Evolutionary conservation across 2,113 vertebrate species (phyloP).

Genomic region (Fregata magnificens): DNA sequence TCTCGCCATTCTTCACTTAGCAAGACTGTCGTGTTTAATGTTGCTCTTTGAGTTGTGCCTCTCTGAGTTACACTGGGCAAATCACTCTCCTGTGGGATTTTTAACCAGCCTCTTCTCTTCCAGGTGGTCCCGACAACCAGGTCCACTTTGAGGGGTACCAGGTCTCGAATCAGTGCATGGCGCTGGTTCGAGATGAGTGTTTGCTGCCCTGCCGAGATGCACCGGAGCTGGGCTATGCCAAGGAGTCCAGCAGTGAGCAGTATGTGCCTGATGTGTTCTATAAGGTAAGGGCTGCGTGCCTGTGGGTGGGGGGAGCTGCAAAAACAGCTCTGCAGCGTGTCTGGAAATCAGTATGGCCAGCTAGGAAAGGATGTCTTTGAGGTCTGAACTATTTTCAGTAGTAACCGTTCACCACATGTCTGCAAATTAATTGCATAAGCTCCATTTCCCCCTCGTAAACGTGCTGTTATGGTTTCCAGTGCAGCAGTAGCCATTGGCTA

Average conservation of each 20-base stretch:
- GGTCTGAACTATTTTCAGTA: neutral
- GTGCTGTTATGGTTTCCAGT: neutral
- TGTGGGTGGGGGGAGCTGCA: neutral
- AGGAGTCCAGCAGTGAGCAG: conserved; percentile 97
- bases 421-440: neutral
- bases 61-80: neutral
- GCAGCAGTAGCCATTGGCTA: neutral
- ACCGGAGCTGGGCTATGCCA: conserved; percentile 92
- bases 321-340: neutral
- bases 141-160: conserved; percentile 99
- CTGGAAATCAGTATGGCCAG: neutral
- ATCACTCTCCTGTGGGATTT: neutral
- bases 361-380: neutral
- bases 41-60: fast-evolving
- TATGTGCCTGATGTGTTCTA: conserved; percentile 98
- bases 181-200: conserved; percentile 93
- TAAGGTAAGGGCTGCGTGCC: conserved; percentile 78
- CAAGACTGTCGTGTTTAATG: fast-evolving
- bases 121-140: conserved; percentile 98
- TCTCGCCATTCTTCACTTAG: fast-evolving
- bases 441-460: neutral
- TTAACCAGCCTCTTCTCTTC: neutral
- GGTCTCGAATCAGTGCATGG: conserved; percentile 99
- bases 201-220: conserved; percentile 92
- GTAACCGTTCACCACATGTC: neutral